A percentile compares a stretch with the other conserved stretches of the same genome.
phyloP scores from a whole-genome alignment of 1,140 invertebrate species.

The Scaptodrosophila lebanonensis region DNA sequence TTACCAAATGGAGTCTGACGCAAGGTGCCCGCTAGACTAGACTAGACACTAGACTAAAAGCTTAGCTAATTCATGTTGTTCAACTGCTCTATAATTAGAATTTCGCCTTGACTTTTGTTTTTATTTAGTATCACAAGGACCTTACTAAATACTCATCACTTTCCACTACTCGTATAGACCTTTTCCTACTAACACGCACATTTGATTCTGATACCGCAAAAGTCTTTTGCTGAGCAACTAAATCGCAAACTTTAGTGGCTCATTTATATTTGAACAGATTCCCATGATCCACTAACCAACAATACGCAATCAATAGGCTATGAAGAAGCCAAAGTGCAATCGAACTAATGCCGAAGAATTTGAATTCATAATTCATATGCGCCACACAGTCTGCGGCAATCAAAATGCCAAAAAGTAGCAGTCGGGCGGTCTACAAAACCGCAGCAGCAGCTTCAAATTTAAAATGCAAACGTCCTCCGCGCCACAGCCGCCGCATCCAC shows the following conservation, averaged over 20 bases:
- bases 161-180: no score
- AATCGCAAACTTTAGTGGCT: conserved; percentile 3
- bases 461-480: conserved; percentile 4
- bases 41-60: no score
- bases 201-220: no score
- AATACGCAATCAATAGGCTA: conserved; percentile 31
- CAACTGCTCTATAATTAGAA: no score
- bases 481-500: conserved; percentile 11
- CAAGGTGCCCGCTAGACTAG: no score
- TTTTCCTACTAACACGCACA: no score
- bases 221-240: no score
- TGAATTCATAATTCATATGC: conserved; percentile 70
- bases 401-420: conserved; percentile 44
- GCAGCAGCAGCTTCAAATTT: conserved; percentile 14
- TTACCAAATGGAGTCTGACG: no score
- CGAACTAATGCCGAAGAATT: conserved; percentile 16
- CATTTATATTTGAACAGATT: conserved; percentile 34
- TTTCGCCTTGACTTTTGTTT: no score
- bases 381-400: conserved; percentile 70
- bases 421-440: neutral
- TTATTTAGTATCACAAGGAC: no score
- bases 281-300: conserved; percentile 70
- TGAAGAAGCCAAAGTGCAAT: conserved; percentile 60
- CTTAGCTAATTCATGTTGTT: no score
- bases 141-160: no score